Evolutionary conservation across 1,140 invertebrate genomes (phyloP), one percentile per base, ranked within the genome.

Genomic region (Eumaeus atala): DNA sequence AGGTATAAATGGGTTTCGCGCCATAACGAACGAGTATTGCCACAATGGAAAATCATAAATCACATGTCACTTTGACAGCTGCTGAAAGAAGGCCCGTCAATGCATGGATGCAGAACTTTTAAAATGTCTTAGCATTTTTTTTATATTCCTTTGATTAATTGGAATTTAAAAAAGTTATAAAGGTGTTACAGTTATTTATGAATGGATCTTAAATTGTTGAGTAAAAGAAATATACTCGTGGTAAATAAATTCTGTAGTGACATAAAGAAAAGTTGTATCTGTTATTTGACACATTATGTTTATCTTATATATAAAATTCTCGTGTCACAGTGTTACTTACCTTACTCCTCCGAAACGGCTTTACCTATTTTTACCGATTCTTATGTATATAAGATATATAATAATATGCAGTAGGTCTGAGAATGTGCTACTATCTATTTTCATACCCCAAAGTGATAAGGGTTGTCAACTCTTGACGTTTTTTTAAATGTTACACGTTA

Each of bases 1-100:
- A 65, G 2, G 21, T 66, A 67, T 67, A 68, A 70, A 72, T 74
- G 70, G 64, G 61, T 59, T 77, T 74, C 72, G 75, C 74, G 74
- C 76, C 76, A 78, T 81, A 81, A 81, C 73, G 79, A 78, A 77
- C 62, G 63, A 72, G 70, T 73, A 67, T 61, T 77, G 73, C 74
- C 71, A 82, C 75, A 84, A 84, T 76, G 70, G 70, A 66, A 67
- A 70, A 76, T 72, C 77, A 84, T 84, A 84, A 84, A 84, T 84
- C 78, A 84, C 59, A 67, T 74, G 78, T 84, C 80, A 74, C 61
- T 77, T 73, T 79, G 77, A 79, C 76, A 81, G 70, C 69, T 54
- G 72, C 67, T 84, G 77, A 84, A 81, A 79, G 68, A 72, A 79
- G 72, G 66, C 67, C 60, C 72, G 70, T 81, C 79, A 76, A 79